Evolutionary conservation across 2,888 invertebrate species (phyloP), one percentile per base, ranked within the genome.

Genomic region (Lumbricus terrestris): DNA sequence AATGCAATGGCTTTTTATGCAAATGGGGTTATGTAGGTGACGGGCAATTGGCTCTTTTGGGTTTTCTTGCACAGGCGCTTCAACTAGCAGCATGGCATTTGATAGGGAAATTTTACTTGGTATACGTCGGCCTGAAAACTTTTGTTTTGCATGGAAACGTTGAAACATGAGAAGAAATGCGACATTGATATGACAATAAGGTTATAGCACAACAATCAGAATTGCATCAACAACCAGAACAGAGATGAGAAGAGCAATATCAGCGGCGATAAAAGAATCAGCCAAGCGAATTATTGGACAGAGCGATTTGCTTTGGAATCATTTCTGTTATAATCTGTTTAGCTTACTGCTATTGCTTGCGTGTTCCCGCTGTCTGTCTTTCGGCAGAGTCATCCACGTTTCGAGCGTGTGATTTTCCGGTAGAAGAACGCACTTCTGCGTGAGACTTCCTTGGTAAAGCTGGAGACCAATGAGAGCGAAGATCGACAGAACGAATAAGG

Each of bases 401-500:
- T 47, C 88, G 33, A 18, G n/a, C 29, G 89, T 34, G 88, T 90
- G 42, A 90, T 91, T 88, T 89, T 89, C n/a, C 20, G 88, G 88
- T 6, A 91, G 69, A n/a, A 69, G 54, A 88, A 91, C 89, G 90
- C 91, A 91, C 42, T 90, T 90, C 90, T 91, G 91, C 91, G 88
- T 91, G 29, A 91, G 88, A 33, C 88, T 89, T 20, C 91, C 91
- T 4, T 82, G 83, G 85, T 90, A 90, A n/a, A 90, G 83, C 18
- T 90, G 90, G 37, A 99, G 97, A 95, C 99, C 99, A 97, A 99
- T 97, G 95, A 99, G 96, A 95, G 99, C 99, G 96, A 99, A 99
- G 95, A 99, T 98, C 95, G 98, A 98, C 94, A 99, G 96, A 94
- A 99, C 98, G 96, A 99, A 99, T 97, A 98, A 97, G 95, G 99